These are phyloP conservation scores for Paralichthys olivaceus DNA, from an alignment of 2,113 vertebrate genomes.

Conservation along the genomic window DNA sequence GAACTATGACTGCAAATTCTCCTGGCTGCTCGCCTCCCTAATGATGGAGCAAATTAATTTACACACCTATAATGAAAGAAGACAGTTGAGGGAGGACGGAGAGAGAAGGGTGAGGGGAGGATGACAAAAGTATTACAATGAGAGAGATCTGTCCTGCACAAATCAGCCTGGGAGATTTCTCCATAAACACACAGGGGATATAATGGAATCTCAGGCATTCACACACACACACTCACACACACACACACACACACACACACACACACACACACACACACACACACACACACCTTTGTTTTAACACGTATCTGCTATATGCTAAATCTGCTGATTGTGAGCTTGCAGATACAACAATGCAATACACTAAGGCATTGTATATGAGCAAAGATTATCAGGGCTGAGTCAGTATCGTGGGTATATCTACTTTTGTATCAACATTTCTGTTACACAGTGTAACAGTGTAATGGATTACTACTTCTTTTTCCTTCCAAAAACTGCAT, in stretches of 20 bases:
- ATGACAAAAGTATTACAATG: slow-evolving; percentile 5
- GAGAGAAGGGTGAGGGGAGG: background rate
- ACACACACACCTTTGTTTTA: background rate
- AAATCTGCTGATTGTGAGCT: background rate
- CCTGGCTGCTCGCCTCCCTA: slow-evolving; percentile 39
- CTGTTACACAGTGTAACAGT: background rate
- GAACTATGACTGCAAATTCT: slow-evolving; percentile 60
- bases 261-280: background rate
- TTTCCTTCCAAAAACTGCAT: background rate
- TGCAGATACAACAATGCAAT: background rate
- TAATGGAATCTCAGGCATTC: slow-evolving; percentile 11
- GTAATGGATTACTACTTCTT: background rate
- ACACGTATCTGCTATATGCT: background rate
- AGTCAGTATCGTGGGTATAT: slow-evolving; percentile 8
- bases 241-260: background rate
- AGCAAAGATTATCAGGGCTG: background rate
- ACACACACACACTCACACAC: background rate
- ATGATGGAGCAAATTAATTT: slow-evolving; percentile 64
- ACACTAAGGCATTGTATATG: background rate
- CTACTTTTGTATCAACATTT: slow-evolving; percentile 7
- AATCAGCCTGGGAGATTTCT: slow-evolving; percentile 49
- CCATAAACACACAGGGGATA: slow-evolving; percentile 12
- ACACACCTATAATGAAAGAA: slow-evolving; percentile 39
- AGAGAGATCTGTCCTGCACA: slow-evolving; percentile 27
- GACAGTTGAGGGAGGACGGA: background rate